Conservation (phyloP, 2,888 invertebrate genomes). For the Microctonus hyperodae region DNA sequence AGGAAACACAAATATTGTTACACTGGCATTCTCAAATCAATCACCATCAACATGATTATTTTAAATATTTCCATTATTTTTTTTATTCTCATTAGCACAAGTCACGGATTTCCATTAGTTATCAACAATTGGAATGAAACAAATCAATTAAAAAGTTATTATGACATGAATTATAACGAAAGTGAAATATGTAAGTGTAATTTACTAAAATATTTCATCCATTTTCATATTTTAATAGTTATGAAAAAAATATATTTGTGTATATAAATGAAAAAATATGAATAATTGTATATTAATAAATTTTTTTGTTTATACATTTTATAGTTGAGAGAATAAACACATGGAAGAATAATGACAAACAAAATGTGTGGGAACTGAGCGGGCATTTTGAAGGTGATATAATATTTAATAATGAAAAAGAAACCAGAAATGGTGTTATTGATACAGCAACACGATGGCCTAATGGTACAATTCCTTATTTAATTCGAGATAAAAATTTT, state of each 20-base stretch:
- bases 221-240: neutral
- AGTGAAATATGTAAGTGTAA: constrained; percentile 42
- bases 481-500: constrained; percentile 66
- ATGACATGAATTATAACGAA: constrained; percentile 41
- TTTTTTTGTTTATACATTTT: constrained; percentile 10
- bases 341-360: constrained; percentile 64
- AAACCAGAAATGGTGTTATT: constrained; percentile 62
- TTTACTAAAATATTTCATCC: neutral
- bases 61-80: constrained; percentile 18
- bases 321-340: constrained; percentile 54
- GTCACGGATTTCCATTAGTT: constrained; percentile 25
- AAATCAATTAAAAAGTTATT: constrained; percentile 40
- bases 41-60: constrained; percentile 15
- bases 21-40: neutral
- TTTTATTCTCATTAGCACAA: constrained; percentile 8
- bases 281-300: neutral
- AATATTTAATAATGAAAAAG: constrained; percentile 60
- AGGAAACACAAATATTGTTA: neutral
- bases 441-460: constrained; percentile 65
- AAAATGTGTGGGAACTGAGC: constrained; percentile 67
- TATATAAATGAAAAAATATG: neutral
- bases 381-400: constrained; percentile 72
- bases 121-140: constrained; percentile 30
- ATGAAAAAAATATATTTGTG: neutral
- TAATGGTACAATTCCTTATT: constrained; percentile 66